Percentiles rank a stretch among this genome's conserved stretches.
Evolutionary conservation across 2,113 vertebrate genomes (phyloP).

Genomic region (Eudyptes chrysolophus): DNA sequence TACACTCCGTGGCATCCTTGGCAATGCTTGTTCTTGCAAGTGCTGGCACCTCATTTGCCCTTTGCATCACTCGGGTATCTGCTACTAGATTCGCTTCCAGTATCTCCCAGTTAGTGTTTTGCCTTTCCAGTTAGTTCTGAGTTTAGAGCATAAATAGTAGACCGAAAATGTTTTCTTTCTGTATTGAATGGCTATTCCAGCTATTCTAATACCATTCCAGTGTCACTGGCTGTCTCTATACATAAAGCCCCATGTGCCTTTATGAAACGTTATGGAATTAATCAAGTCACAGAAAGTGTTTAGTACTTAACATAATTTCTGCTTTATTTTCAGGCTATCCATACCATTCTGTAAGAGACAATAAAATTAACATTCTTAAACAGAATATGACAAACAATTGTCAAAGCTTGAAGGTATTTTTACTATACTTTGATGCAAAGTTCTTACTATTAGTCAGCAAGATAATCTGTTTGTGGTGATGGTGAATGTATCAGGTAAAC

Average conservation of each 20-base stretch:
- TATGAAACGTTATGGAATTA: neutral
- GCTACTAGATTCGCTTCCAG: neutral
- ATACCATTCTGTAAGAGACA: neutral
- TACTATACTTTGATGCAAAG: neutral
- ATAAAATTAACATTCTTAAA: neutral
- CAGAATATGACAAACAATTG: neutral
- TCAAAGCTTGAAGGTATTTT: neutral
- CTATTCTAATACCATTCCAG: neutral
- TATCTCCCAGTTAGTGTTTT: neutral
- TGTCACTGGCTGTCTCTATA: neutral
- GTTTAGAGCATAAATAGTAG: neutral
- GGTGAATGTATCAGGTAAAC: neutral
- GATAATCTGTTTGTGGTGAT: neutral
- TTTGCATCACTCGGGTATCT: neutral
- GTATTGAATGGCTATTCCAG: neutral
- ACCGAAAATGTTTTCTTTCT: neutral
- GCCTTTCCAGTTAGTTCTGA: neutral
- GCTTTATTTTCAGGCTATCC: neutral
- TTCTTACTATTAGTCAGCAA: neutral
- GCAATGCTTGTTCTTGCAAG: neutral
- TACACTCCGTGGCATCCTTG: neutral
- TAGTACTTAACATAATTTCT: neutral
- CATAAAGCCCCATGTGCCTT: neutral
- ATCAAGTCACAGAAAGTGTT: neutral
- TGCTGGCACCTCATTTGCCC: neutral